A percentile compares a stretch with the other conserved stretches of the same genome.
Evolutionary conservation across 2,888 invertebrate genomes (phyloP).

Genomic region (Allolobophora icterica): DNA sequence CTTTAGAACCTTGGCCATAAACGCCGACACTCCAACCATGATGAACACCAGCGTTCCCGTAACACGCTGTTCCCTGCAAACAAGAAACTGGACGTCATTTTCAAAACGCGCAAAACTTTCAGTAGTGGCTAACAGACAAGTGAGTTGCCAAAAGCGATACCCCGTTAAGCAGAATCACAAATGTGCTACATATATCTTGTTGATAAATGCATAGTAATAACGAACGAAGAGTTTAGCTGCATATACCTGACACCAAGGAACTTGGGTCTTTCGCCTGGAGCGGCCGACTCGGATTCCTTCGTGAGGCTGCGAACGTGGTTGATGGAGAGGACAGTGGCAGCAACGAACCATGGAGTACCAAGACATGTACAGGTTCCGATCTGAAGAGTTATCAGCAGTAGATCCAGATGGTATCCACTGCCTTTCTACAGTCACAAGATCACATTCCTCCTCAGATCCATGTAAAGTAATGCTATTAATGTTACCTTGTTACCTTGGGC

Average conservation of each 20-base stretch:
- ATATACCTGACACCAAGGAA: slow-evolving; percentile 91
- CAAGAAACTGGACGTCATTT: not conserved
- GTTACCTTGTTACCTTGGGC: no score
- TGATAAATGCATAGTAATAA: not conserved
- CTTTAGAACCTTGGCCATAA: slow-evolving; percentile 83
- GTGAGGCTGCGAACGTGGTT: slow-evolving; percentile 96
- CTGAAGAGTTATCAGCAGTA: slow-evolving; percentile 87
- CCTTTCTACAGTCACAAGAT: slow-evolving; percentile 74
- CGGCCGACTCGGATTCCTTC: slow-evolving; percentile 92
- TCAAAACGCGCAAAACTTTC: not conserved
- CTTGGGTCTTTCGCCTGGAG: slow-evolving; percentile 95
- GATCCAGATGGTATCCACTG: slow-evolving; percentile 92
- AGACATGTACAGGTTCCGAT: slow-evolving; percentile 83
- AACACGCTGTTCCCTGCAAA: slow-evolving; percentile 74
- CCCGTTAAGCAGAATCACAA: not conserved
- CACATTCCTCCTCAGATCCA: no score
- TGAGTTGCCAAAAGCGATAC: no score
- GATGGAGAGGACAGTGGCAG: slow-evolving; percentile 95
- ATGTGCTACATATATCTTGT: not conserved
- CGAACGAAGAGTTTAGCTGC: not conserved
- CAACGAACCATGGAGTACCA: slow-evolving; percentile 85
- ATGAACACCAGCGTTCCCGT: slow-evolving; percentile 92
- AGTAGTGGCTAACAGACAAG: not conserved
- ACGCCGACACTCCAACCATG: slow-evolving; percentile 89
- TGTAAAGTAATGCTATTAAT: no score